A percentile compares a stretch with the other conserved stretches of the same genome.
Evolutionary conservation across 2,113 vertebrate genomes (phyloP).

Genomic region (Microcebus ravelobensis): DNA sequence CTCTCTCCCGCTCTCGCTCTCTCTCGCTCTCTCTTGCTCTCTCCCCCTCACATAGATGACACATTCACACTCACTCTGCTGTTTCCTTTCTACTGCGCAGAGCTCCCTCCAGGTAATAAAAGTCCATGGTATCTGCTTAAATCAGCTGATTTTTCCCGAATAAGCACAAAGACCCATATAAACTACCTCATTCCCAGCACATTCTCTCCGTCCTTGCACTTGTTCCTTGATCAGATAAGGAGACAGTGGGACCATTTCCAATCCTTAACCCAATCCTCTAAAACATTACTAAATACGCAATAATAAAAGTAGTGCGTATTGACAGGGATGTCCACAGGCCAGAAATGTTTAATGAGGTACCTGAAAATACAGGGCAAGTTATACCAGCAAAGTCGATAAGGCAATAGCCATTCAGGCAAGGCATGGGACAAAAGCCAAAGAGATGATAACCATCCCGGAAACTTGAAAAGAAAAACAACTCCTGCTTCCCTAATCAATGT

Average conservation of each 20-base stretch:
- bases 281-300: conserved; percentile 5
- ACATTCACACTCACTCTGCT: not conserved
- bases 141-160: not conserved
- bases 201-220: not conserved
- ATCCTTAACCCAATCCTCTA: not conserved
- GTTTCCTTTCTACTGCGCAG: not conserved
- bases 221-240: not conserved
- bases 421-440: not conserved
- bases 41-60: too few relatives aligned
- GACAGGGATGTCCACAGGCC: not conserved
- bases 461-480: not conserved
- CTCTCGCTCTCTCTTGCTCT: not conserved
- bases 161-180: not conserved
- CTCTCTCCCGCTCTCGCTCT: too few relatives aligned
- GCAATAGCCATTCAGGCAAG: not conserved
- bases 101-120: not conserved
- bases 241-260: not conserved
- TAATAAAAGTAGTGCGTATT: not conserved
- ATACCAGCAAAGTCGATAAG: not conserved
- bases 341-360: not conserved
- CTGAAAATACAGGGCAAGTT: not conserved
- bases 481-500: not conserved
- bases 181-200: not conserved
- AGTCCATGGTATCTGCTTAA: not conserved
- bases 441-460: not conserved